phyloP scores from a whole-genome alignment of 2,797 vertebrate genomes.

The Choloepus didactylus region DNA sequence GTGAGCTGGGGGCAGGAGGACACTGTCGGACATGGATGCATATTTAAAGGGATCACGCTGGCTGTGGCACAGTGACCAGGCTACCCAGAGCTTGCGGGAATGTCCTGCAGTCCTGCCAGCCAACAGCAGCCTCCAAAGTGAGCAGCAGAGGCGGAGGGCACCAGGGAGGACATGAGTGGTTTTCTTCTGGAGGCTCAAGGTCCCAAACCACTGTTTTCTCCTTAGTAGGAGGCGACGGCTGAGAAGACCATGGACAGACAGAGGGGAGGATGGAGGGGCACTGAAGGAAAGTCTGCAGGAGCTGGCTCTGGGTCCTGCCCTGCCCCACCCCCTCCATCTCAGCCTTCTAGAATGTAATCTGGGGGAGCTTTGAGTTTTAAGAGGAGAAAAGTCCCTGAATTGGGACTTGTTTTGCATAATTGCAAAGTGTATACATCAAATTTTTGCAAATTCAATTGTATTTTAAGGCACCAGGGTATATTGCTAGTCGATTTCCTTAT shows the following conservation, averaged over 20 bases:
- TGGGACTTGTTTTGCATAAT: conserved; percentile 54
- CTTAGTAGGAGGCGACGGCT: neutral
- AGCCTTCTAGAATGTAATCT: neutral
- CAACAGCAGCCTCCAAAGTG: neutral
- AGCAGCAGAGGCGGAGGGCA: neutral
- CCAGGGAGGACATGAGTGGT: neutral
- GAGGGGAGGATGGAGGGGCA: neutral
- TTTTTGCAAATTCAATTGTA: conserved; percentile 55
- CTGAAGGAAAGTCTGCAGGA: neutral
- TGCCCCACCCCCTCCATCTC: neutral
- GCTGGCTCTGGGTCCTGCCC: neutral
- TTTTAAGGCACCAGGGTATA: conserved; percentile 50
- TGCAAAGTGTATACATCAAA: conserved; percentile 42
- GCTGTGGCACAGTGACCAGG: neutral
- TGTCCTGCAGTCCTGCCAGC: neutral
- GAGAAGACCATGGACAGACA: neutral
- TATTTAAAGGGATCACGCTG: neutral
- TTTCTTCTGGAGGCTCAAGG: neutral
- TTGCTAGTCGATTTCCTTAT: conserved; percentile 56
- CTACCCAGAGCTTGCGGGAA: neutral
- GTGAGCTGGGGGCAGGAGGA: neutral
- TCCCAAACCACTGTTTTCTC: neutral
- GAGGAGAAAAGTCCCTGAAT: neutral
- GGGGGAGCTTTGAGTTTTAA: neutral
- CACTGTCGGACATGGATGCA: neutral